Percentiles rank a stretch among this genome's conserved stretches.
phyloP scores from a whole-genome alignment of 2,888 invertebrate genomes.

The Lathronympha strigana region DNA sequence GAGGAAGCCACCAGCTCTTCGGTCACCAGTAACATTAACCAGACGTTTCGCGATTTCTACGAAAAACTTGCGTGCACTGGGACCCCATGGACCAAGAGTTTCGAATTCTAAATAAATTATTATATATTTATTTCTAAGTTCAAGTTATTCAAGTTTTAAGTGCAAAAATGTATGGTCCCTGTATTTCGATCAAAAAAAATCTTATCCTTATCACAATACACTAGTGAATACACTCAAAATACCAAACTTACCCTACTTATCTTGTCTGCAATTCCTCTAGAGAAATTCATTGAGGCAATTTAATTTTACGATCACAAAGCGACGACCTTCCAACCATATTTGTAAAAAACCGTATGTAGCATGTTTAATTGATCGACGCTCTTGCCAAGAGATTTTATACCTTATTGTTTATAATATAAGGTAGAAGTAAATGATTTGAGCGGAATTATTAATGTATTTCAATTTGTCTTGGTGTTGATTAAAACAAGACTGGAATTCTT shows the following conservation, averaged over 20 bases:
- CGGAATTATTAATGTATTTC: constrained; percentile 4
- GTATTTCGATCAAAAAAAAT: background rate
- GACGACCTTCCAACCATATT: constrained; percentile 22
- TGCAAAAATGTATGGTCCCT: too few species aligned
- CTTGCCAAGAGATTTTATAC: background rate
- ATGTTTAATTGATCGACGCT: constrained; percentile 27
- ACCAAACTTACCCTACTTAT: constrained; percentile 7
- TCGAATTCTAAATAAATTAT: too few species aligned
- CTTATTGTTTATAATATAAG: background rate
- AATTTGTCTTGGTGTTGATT: constrained; percentile 32
- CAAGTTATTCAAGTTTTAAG: too few species aligned
- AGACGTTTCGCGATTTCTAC: too few species aligned
- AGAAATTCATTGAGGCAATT: constrained; percentile 33
- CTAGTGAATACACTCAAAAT: constrained; percentile 19
- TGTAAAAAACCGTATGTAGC: constrained; percentile 4
- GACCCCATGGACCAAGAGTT: too few species aligned
- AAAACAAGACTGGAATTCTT: background rate
- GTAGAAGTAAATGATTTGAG: background rate
- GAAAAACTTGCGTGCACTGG: too few species aligned
- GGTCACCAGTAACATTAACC: too few species aligned
- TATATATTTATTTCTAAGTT: too few species aligned
- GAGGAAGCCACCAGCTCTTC: too few species aligned
- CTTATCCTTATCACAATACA: constrained; percentile 6
- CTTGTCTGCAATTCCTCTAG: constrained; percentile 19
- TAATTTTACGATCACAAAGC: constrained; percentile 23